Evolutionary conservation across 1,140 invertebrate species (phyloP).

Genomic region (Lasioglossum albipes): DNA sequence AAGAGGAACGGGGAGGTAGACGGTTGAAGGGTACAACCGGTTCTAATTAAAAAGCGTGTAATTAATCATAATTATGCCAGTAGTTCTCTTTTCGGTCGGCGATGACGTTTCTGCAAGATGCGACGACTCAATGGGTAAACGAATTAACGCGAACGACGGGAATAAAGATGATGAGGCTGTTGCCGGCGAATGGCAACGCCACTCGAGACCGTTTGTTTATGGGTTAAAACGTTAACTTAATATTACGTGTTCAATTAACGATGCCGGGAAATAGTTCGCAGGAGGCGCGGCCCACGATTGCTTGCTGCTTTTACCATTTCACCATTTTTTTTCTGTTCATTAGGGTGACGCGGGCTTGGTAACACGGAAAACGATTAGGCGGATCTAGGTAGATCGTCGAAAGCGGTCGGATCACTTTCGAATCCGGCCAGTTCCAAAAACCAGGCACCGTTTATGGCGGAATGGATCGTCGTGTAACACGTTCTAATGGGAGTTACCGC

Average conservation of each 20-base stretch:
- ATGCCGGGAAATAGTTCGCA: constrained; percentile 23
- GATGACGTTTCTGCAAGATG: constrained; percentile 32
- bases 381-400: not conserved
- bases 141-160: constrained; percentile 41
- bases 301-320: not conserved
- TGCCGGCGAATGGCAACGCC: constrained; percentile 10
- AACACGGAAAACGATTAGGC: not conserved
- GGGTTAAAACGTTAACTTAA: constrained; percentile 46
- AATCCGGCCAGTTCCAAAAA: constrained; percentile 1
- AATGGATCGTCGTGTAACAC: not conserved
- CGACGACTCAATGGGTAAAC: constrained; percentile 37
- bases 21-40: constrained; percentile 33
- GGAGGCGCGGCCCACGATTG: not conserved
- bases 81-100: constrained; percentile 41
- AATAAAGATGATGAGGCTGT: constrained; percentile 37
- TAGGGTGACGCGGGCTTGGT: too few relatives aligned
- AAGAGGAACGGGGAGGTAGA: not conserved
- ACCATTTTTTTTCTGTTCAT: too few relatives aligned
- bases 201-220: constrained; percentile 3
- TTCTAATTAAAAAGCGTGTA: constrained; percentile 51
- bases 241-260: constrained; percentile 41
- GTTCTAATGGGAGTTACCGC: not conserved
- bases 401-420: constrained; percentile 36
- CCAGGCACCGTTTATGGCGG: not conserved
- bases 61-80: constrained; percentile 47